Conservation (phyloP, 2,113 vertebrate genomes). For the Oryzias curvinotus region DNA sequence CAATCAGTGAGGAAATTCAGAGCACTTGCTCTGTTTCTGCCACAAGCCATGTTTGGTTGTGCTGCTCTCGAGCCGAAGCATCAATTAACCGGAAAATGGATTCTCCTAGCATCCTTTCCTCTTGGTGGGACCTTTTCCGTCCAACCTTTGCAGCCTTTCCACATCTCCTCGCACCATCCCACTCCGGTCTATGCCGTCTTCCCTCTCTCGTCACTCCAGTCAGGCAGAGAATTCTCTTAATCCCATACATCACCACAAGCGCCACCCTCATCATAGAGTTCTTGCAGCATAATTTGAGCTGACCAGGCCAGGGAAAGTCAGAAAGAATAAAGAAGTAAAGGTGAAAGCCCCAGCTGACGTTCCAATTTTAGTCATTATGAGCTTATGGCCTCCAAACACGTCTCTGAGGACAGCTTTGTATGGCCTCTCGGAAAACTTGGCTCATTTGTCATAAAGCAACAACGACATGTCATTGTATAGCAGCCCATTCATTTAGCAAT, state of each 20-base stretch:
- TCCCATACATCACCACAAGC: constrained; percentile 45
- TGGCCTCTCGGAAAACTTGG: constrained; percentile 32
- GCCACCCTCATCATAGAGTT: constrained; percentile 21
- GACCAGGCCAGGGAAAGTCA: constrained; percentile 46
- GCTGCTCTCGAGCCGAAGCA: constrained; percentile 5
- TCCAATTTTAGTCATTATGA: constrained; percentile 71
- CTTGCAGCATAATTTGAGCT: constrained; percentile 4
- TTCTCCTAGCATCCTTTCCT: constrained; percentile 20
- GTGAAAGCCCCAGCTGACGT: constrained; percentile 60
- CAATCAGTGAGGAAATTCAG: constrained; percentile 29
- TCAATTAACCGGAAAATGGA: constrained; percentile 26
- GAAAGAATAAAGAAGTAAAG: constrained; percentile 35
- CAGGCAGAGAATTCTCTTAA: constrained; percentile 60
- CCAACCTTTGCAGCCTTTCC: constrained; percentile 5
- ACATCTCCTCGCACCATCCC: constrained; percentile 3
- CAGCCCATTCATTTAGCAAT: too few relatives aligned
- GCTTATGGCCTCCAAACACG: constrained; percentile 69
- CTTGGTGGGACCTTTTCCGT: constrained; percentile 12
- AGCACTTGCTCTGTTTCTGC: background rate
- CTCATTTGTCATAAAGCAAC: constrained; percentile 22
- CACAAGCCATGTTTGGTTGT: background rate
- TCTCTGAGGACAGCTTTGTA: constrained; percentile 67
- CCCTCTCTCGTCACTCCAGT: constrained; percentile 36
- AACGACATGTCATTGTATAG: constrained; percentile 20
- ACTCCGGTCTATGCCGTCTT: constrained; percentile 8